Conservation (phyloP, 2,888 invertebrate species). For the Argyresthia albistria region DNA sequence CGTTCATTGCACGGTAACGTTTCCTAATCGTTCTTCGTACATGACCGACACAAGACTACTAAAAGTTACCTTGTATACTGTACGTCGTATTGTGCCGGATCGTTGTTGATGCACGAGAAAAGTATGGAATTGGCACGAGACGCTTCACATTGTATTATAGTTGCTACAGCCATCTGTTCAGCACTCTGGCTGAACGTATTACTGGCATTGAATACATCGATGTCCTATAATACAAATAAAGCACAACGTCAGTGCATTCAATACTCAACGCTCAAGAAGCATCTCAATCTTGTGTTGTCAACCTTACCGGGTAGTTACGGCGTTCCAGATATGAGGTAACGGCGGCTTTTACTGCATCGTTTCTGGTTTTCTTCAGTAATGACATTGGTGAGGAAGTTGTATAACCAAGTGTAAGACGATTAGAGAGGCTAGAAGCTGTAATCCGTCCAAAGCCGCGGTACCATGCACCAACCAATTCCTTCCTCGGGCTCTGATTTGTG, state of each 20-base stretch:
- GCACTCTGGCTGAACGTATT: constrained; percentile 71
- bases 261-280: constrained; percentile 5
- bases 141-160: constrained; percentile 79
- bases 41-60: too few relatives aligned
- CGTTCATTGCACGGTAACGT: too few relatives aligned
- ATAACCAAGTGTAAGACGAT: not conserved
- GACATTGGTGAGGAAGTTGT: constrained; percentile 25
- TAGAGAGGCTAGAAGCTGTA: not conserved
- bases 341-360: constrained; percentile 77
- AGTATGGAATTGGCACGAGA: constrained; percentile 83
- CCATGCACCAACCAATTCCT: not conserved
- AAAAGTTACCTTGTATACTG: constrained; percentile 77
- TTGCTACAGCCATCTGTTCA: constrained; percentile 79
- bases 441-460: too few relatives aligned
- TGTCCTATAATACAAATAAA: constrained; percentile 56
- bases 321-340: constrained; percentile 79
- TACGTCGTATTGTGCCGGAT: constrained; percentile 80
- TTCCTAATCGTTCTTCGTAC: too few relatives aligned
- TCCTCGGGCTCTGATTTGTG: too few relatives aligned
- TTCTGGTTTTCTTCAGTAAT: constrained; percentile 75
- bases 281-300: not conserved
- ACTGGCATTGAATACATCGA: constrained; percentile 73
- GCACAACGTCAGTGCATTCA: constrained; percentile 2
- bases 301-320: constrained; percentile 75
- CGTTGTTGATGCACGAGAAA: constrained; percentile 83